These are phyloP conservation scores for Okapia johnstoni DNA, from an alignment of 2,113 vertebrate species.

Conservation along the genomic window DNA sequence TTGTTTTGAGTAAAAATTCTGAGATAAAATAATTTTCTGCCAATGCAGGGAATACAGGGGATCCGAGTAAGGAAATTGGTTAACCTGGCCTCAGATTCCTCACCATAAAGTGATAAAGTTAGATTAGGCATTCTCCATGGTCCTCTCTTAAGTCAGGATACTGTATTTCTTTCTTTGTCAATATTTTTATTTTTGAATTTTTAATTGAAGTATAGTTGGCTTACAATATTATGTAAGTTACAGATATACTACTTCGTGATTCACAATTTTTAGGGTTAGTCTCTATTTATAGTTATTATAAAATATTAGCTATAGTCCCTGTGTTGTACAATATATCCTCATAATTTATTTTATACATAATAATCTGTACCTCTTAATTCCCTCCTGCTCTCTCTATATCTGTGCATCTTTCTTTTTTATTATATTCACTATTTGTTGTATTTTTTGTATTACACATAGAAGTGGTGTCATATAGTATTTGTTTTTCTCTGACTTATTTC, in stretches of 20 bases:
- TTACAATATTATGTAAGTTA: not conserved
- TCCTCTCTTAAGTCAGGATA: not conserved
- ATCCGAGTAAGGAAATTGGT: not conserved
- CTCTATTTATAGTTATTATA: not conserved
- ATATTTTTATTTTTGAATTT: not conserved
- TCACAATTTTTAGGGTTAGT: not conserved
- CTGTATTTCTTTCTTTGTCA: not conserved
- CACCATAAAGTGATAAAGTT: not conserved
- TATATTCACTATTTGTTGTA: not conserved
- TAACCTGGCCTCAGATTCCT: not conserved
- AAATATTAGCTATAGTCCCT: not conserved
- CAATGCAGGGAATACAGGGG: not conserved
- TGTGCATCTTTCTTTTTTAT: not conserved
- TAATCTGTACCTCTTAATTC: not conserved
- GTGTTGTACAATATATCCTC: not conserved
- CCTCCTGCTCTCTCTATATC: not conserved
- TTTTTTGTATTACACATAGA: not conserved
- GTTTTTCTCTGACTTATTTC: not conserved
- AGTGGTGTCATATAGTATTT: not conserved
- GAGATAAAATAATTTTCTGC: not conserved
- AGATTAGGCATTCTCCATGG: not conserved
- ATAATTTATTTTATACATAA: not conserved
- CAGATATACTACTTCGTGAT: not conserved
- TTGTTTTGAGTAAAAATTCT: not conserved
- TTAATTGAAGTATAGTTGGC: not conserved